Conservation (phyloP, 2,888 invertebrate species). For the Campoletis raptor region DNA sequence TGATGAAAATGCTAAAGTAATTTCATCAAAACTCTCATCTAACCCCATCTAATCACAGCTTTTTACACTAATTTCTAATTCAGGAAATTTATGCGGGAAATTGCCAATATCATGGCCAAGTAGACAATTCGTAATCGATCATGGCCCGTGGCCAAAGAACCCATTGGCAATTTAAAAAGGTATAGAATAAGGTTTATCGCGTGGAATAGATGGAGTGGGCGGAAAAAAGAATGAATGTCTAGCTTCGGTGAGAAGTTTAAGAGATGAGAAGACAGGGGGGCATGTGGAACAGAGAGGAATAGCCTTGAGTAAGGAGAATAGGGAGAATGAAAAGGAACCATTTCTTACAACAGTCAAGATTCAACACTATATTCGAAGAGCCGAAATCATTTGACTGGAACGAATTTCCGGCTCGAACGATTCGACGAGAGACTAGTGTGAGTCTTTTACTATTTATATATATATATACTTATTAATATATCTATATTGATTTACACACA, state of each 20-base stretch:
- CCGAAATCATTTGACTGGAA: conserved; percentile 61
- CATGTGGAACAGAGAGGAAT: conserved; percentile 16
- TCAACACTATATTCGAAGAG: conserved; percentile 48
- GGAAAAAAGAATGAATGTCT: conserved; percentile 31
- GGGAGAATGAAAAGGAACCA: conserved; percentile 56
- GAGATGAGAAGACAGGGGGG: conserved; percentile 39
- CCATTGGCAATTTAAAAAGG: conserved; percentile 35
- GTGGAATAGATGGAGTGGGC: conserved; percentile 41
- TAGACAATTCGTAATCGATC: conserved; percentile 41
- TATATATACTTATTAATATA: conserved; percentile 11
- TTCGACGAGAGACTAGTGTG: conserved; percentile 48
- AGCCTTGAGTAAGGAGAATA: conserved; percentile 44
- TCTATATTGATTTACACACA: not conserved
- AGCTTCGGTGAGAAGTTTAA: conserved; percentile 18
- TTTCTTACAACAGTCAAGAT: conserved; percentile 58
- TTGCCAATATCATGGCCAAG: conserved; percentile 28
- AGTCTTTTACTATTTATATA: not conserved
- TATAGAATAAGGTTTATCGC: conserved; percentile 41
- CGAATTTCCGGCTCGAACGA: conserved; percentile 65
- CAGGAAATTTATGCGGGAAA: conserved; percentile 1
- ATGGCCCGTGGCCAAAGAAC: conserved; percentile 6
- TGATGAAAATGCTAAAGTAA: not conserved
- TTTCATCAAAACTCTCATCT: not conserved
- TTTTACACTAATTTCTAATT: not conserved
- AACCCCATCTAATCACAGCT: no score